phyloP scores from a whole-genome alignment of 1,140 invertebrate genomes.

The Orchestia grillus region DNA sequence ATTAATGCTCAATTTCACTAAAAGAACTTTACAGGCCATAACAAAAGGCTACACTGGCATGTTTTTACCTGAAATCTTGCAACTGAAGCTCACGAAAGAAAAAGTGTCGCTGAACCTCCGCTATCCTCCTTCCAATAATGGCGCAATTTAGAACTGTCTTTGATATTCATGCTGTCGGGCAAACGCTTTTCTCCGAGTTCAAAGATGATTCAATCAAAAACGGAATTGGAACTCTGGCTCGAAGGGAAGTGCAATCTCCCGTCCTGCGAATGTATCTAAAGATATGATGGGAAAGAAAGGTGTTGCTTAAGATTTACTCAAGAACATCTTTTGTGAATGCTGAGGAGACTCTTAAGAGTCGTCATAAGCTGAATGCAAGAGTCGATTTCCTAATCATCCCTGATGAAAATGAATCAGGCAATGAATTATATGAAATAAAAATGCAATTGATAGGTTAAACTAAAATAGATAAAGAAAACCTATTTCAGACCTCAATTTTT shows the following conservation, averaged over 20 bases:
- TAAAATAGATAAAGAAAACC: background rate
- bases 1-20: background rate
- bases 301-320: background rate
- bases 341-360: background rate
- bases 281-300: background rate
- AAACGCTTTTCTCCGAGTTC: background rate
- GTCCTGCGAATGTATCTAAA: background rate
- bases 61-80: background rate
- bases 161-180: background rate
- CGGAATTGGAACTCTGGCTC: background rate
- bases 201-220: background rate
- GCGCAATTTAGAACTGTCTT: background rate
- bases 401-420: background rate
- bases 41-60: background rate
- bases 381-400: background rate
- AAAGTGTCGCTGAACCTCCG: background rate
- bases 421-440: background rate
- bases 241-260: background rate
- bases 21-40: background rate
- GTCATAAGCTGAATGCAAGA: background rate
- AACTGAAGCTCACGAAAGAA: background rate
- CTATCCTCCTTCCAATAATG: background rate
- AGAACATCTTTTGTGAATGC: background rate
- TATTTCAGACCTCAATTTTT: background rate
- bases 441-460: background rate